A percentile compares a stretch with the other conserved stretches of the same genome.
These are phyloP conservation scores for Petrolisthes manimaculis DNA, from an alignment of 2,888 invertebrate genomes.

Conservation along the genomic window DNA sequence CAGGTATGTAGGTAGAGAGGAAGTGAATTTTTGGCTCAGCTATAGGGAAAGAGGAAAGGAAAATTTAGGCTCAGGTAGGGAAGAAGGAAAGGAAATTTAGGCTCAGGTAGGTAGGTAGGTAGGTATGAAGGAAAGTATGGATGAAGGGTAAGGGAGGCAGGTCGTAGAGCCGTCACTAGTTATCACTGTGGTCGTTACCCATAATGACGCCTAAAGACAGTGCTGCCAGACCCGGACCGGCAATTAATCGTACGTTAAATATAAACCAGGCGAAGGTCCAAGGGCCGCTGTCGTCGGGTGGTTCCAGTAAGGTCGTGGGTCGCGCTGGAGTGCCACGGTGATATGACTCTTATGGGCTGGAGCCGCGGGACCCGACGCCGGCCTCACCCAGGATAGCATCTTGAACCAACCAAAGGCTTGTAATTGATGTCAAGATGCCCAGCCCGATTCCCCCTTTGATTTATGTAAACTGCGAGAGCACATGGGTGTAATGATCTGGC, in stretches of 20 bases:
- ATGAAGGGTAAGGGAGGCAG: background rate
- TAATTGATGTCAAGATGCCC: constrained; percentile 62
- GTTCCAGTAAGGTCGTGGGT: constrained; percentile 37
- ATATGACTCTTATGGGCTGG: constrained; percentile 26
- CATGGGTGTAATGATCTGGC: constrained; percentile 60
- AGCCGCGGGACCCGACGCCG: constrained; percentile 24
- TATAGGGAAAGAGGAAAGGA: no score
- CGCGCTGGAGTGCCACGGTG: background rate
- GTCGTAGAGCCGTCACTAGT: constrained; percentile 41
- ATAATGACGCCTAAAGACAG: constrained; percentile 60
- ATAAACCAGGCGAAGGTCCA: constrained; percentile 51
- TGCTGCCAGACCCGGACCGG: constrained; percentile 43
- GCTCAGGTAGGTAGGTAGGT: no score
- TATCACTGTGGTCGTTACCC: constrained; percentile 56
- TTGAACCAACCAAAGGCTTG: constrained; percentile 57
- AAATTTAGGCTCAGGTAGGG: no score
- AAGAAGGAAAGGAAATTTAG: no score
- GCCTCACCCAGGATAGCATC: constrained; percentile 47
- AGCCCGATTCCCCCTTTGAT: constrained; percentile 54
- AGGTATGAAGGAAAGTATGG: background rate
- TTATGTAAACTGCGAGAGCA: constrained; percentile 62
- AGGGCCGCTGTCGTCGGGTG: constrained; percentile 42
- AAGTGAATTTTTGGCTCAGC: no score
- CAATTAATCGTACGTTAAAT: constrained; percentile 61
- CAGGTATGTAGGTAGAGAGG: no score